These are phyloP conservation scores for Macrochelys suwanniensis DNA, from an alignment of 2,797 vertebrate genomes.

Conservation along the genomic window DNA sequence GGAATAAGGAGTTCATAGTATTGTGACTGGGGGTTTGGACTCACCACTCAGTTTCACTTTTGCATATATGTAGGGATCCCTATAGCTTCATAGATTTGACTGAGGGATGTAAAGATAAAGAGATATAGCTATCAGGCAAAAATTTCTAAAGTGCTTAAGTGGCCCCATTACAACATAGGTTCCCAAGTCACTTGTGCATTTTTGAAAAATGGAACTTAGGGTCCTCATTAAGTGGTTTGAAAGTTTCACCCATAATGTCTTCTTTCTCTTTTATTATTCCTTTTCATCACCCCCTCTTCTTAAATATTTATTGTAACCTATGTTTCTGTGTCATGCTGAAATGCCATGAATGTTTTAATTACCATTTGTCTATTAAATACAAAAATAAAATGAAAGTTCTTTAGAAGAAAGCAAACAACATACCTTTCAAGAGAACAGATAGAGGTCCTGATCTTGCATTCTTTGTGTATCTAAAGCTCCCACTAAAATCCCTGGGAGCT, in stretches of 20 bases:
- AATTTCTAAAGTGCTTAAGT: neutral
- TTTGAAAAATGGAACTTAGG: neutral
- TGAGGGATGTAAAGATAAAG: neutral
- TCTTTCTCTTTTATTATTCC: neutral
- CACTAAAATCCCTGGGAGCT: neutral
- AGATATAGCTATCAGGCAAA: neutral
- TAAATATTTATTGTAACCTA: neutral
- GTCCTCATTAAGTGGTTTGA: neutral
- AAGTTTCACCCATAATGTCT: neutral
- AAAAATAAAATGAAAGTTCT: neutral
- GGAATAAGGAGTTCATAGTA: neutral
- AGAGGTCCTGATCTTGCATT: neutral
- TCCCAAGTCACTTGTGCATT: neutral
- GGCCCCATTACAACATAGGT: neutral
- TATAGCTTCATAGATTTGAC: neutral
- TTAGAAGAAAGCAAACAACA: neutral
- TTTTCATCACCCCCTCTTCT: neutral
- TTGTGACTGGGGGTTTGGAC: neutral
- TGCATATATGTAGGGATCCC: neutral
- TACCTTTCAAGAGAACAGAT: neutral
- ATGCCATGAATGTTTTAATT: neutral
- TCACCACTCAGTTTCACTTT: neutral
- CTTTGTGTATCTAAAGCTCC: neutral
- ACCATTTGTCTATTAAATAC: neutral
- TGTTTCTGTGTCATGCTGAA: neutral